These are phyloP conservation scores for Nyctibius grandis DNA, from an alignment of 2,797 vertebrate species.

Conservation along the genomic window DNA sequence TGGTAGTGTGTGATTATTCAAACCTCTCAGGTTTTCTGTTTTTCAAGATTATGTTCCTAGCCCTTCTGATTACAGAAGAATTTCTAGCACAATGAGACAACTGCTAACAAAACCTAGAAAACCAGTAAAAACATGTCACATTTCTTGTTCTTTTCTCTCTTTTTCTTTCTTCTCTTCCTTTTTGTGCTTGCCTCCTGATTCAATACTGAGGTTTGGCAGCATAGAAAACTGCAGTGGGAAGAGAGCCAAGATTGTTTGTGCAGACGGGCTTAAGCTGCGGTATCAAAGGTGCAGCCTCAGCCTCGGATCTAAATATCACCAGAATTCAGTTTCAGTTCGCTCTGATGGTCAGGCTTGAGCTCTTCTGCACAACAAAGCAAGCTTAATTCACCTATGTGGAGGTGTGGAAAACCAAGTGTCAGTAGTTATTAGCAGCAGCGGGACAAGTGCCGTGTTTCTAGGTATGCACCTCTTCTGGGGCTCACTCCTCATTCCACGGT, in stretches of 20 bases:
- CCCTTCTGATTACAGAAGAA: background rate
- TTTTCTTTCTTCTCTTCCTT: background rate
- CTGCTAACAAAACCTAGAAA: background rate
- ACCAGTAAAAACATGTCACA: rapidly evolving
- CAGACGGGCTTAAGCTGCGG: background rate
- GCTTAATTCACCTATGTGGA: background rate
- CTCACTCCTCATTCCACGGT: background rate
- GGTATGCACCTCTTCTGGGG: background rate
- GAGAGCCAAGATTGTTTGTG: background rate
- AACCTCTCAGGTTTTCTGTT: background rate
- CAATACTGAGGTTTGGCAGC: background rate
- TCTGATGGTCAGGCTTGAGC: background rate
- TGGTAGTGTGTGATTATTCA: background rate
- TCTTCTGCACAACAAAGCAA: background rate
- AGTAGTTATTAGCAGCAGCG: background rate
- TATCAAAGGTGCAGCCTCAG: background rate
- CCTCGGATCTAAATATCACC: background rate
- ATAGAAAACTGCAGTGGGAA: background rate
- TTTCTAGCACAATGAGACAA: background rate
- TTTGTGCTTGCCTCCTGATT: background rate
- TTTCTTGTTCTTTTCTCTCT: background rate
- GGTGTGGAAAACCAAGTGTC: slow-evolving; percentile 25
- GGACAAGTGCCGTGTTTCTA: background rate
- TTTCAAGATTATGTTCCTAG: background rate
- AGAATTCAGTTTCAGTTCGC: background rate